phyloP scores from a whole-genome alignment of 2,888 invertebrate genomes.

The Pristionchus maxplancki region DNA sequence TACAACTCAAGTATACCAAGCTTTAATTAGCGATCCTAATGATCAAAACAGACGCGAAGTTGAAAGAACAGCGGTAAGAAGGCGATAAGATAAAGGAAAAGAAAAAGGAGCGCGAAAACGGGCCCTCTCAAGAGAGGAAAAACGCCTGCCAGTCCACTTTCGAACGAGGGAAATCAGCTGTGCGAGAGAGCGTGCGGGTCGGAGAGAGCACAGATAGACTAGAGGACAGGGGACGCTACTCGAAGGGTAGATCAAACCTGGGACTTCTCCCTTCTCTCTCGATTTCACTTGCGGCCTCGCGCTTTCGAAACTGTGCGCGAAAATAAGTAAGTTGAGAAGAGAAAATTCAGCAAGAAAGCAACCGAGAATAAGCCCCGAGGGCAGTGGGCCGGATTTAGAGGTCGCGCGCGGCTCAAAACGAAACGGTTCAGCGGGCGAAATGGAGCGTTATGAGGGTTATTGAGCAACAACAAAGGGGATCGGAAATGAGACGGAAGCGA shows the following conservation, averaged over 20 bases:
- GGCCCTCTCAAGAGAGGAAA: not conserved
- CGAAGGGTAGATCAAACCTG: constrained; percentile 1
- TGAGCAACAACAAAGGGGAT: not conserved
- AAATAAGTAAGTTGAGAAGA: not conserved
- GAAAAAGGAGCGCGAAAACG: not conserved
- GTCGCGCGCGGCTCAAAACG: constrained; percentile 6
- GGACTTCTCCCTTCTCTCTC: not conserved
- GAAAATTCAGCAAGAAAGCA: not conserved
- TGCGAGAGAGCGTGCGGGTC: not conserved
- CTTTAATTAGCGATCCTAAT: no score
- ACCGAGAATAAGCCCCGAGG: constrained; percentile 8
- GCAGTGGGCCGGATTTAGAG: not conserved
- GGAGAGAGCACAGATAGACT: not conserved
- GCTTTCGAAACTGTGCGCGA: not conserved
- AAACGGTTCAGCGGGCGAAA: constrained; percentile 36
- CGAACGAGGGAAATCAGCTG: not conserved
- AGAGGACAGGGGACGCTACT: not conserved
- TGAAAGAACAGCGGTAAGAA: not conserved
- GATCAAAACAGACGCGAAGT: no score
- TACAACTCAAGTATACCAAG: no score
- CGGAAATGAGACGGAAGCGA: constrained; percentile 27
- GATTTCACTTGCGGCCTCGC: not conserved
- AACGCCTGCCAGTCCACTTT: not conserved
- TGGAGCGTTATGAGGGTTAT: constrained; percentile 28
- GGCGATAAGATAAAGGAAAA: not conserved